Evolutionary conservation across 2,797 vertebrate species (phyloP), one percentile per base, ranked within the genome.

Genomic region (Xerus rutilus): DNA sequence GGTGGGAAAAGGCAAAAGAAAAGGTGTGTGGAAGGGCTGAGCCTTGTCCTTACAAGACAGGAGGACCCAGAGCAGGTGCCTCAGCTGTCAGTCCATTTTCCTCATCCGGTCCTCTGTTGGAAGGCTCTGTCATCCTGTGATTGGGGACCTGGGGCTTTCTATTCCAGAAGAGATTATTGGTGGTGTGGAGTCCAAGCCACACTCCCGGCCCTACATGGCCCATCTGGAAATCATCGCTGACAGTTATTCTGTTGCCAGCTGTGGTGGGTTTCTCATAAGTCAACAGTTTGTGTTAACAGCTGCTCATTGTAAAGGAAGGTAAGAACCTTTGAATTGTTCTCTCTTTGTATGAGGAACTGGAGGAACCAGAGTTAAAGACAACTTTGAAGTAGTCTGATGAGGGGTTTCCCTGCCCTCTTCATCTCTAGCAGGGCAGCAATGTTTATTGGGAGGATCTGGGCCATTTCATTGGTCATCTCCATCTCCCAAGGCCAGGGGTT

Each of bases 281-380:
- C 18, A 7, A 72, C 86, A 98, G 23, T 97, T 95, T 76, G 85
- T 97, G 85, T 9, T 97, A 88, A 98, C 96, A 14, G 97, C 91
- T 14, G 97, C 96, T 21, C 96, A 97, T 39, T 96, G 94, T 45
- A 39, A 76, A 67, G 93, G 91, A 81, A 57, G 91, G 93, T 96
- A 94, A 95, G 70, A 73, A 52, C 15, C 28, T 18, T 76, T 32
- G 32, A 14, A 25, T 49, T 21, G 1, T 14, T 82, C 12, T 72
- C 64, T 79, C 69, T 81, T 62, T 3, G 11, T 47, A 43, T 43
- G 43, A 93, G 86, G 74, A 77, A 35, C 23, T 57, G 0, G 25
- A 49, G 3, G 72, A 64, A 25, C 21, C 54, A 85, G 23, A 84
- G 23, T 39, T 87, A n/a, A 14, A 92, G 0, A 8, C 67, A 85